Percentiles rank a stretch among this genome's conserved stretches.
phyloP scores from a whole-genome alignment of 1,140 invertebrate species.

The Whitmania pigra region DNA sequence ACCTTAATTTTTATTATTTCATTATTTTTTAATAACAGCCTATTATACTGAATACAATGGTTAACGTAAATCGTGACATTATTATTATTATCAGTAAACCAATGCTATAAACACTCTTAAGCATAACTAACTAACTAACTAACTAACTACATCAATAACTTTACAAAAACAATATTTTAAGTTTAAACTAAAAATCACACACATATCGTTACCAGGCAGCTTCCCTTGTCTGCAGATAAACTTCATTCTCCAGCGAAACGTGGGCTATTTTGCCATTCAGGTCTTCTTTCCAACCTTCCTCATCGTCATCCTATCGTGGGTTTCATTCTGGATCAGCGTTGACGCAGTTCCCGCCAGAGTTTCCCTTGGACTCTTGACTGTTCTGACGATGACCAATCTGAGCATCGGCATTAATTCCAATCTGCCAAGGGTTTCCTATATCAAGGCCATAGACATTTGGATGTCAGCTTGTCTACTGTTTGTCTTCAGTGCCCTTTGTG shows the following conservation, averaged over 20 bases:
- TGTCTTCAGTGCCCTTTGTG: slow-evolving; percentile 35
- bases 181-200: no score
- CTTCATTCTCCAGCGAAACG: slow-evolving; percentile 37
- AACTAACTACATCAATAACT: no score
- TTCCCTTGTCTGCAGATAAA: slow-evolving; percentile 34
- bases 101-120: no score
- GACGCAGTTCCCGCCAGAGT: slow-evolving; percentile 81
- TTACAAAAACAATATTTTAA: no score
- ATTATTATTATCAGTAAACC: no score
- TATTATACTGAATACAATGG: no score
- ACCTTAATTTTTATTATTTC: no score
- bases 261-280: slow-evolving; percentile 42
- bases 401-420: slow-evolving; percentile 24
- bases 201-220: slow-evolving; percentile 15
- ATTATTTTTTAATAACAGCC: no score
- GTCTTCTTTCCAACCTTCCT: slow-evolving; percentile 40
- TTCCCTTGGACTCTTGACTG: slow-evolving; percentile 50
- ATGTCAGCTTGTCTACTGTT: slow-evolving; percentile 37
- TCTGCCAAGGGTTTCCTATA: slow-evolving; percentile 30
- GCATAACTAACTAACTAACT: no score
- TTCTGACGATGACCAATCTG: slow-evolving; percentile 33
- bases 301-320: slow-evolving; percentile 41
- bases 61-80: no score
- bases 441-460: slow-evolving; percentile 39
- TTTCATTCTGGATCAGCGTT: slow-evolving; percentile 58